A percentile compares a stretch with the other conserved stretches of the same genome.
Evolutionary conservation across 2,113 vertebrate genomes (phyloP).

Genomic region (Albula glossodonta): DNA sequence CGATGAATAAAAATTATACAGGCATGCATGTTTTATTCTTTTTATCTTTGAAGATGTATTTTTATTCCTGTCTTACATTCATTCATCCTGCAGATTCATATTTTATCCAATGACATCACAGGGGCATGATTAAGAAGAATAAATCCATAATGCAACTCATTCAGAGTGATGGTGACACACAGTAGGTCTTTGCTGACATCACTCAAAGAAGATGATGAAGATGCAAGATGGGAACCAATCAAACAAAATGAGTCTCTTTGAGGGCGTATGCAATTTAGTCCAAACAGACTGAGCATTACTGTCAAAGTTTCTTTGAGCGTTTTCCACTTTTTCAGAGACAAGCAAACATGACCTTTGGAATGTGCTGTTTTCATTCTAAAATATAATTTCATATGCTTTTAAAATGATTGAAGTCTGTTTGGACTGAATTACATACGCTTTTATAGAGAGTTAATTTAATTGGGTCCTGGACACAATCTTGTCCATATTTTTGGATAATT

Average conservation of each 20-base stretch:
- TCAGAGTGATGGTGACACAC: neutral
- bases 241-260: no score
- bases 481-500: neutral
- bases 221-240: neutral
- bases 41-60: neutral
- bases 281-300: no score
- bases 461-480: no score
- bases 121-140: neutral
- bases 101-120: neutral
- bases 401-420: no score
- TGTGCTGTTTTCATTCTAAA: no score
- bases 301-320: no score
- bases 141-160: neutral
- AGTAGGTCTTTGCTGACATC: conserved; percentile 5
- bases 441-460: no score
- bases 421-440: no score
- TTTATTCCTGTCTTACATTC: neutral
- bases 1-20: neutral
- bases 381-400: no score
- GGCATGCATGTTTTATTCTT: conserved; percentile 11
- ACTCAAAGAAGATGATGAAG: neutral
- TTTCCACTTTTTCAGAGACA: no score
- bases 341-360: no score
- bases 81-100: neutral
- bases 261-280: no score